Percentiles rank a stretch among this genome's conserved stretches.
phyloP scores from a whole-genome alignment of 2,888 invertebrate genomes.

The Mesorhabditis sp. region DNA sequence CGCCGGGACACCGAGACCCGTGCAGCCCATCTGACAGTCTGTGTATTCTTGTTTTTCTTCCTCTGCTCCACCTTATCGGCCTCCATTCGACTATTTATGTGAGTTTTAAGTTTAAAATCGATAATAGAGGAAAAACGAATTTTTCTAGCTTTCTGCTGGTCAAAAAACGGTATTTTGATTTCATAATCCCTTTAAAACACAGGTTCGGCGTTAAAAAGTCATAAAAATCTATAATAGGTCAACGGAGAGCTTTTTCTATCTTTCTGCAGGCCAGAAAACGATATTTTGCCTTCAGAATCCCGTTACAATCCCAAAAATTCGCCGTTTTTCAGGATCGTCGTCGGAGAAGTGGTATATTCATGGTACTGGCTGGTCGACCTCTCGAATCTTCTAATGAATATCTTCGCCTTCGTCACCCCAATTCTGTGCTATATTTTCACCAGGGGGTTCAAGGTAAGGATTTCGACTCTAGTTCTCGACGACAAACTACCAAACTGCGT shows the following conservation, averaged over 20 bases:
- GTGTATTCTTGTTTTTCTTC: constrained; percentile 41
- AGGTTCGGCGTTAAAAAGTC: no score
- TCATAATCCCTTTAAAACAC: background rate
- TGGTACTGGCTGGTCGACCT: constrained; percentile 36
- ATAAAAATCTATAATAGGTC: no score
- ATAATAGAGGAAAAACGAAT: background rate
- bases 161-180: constrained; percentile 6
- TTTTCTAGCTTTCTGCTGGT: background rate
- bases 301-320: no score
- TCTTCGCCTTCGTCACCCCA: constrained; percentile 40
- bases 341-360: constrained; percentile 8
- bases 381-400: constrained; percentile 44
- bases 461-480: background rate
- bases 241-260: no score
- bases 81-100: constrained; percentile 37
- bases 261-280: no score
- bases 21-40: constrained; percentile 41
- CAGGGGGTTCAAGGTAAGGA: constrained; percentile 30
- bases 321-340: constrained; percentile 9
- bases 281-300: no score
- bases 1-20: constrained; percentile 15
- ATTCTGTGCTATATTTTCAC: constrained; percentile 41
- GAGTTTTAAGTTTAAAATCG: constrained; percentile 10
- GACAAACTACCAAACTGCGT: no score
- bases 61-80: constrained; percentile 41